phyloP scores from a whole-genome alignment of 64 coral and sea anemone species.

The Pachyseris speciosa region DNA sequence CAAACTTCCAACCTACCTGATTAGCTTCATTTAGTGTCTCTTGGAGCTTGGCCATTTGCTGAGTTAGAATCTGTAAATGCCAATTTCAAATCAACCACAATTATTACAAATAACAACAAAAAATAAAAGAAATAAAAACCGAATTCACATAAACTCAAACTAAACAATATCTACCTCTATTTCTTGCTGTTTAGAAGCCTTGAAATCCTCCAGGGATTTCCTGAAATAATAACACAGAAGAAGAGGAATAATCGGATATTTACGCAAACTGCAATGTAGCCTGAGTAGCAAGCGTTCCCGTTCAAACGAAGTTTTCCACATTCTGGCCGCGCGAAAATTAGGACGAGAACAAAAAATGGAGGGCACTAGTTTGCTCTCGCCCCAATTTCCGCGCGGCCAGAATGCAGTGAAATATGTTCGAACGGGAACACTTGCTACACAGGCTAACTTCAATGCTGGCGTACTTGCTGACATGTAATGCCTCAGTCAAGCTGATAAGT shows the following conservation, averaged over 20 bases:
- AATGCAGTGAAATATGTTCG: too few species aligned
- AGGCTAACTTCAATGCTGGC: too few species aligned
- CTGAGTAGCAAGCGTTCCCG: too few species aligned
- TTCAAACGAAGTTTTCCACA: too few species aligned
- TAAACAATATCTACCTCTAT: slow-evolving; percentile 55
- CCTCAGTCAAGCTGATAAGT: too few species aligned
- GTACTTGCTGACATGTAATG: too few species aligned
- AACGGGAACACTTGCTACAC: too few species aligned
- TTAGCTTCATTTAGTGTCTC: slow-evolving; percentile 50
- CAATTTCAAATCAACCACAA: not conserved
- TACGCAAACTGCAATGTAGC: too few species aligned
- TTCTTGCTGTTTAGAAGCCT: slow-evolving; percentile 77
- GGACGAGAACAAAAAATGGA: too few species aligned
- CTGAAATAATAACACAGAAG: slow-evolving; percentile 13
- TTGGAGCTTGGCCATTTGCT: slow-evolving; percentile 72
- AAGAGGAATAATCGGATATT: not conserved
- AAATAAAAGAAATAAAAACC: not conserved
- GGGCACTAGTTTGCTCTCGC: too few species aligned
- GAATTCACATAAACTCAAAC: not conserved
- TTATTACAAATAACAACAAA: not conserved
- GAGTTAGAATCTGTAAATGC: slow-evolving; percentile 42
- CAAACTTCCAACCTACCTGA: slow-evolving; percentile 31
- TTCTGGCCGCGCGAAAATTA: too few species aligned
- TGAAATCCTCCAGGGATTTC: slow-evolving; percentile 89
- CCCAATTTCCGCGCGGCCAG: too few species aligned